Evolutionary conservation across 1,140 invertebrate species (phyloP), one percentile per base, ranked within the genome.

Genomic region (Tribolium madens): DNA sequence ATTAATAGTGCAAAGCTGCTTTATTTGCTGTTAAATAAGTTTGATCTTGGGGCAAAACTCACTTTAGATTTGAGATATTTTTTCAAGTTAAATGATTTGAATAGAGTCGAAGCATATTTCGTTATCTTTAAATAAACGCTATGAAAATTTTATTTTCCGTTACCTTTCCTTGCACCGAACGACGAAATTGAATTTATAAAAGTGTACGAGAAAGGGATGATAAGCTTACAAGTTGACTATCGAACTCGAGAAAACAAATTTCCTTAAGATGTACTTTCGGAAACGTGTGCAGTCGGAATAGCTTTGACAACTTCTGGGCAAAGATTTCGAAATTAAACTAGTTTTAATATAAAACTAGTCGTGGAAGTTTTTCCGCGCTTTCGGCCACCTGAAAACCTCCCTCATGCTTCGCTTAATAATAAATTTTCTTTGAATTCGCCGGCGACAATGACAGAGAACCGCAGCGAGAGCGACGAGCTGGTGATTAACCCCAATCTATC

Each of bases 401-500:
- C 26, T 21, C 9, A 48, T 78, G 15, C 21, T n/a, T 69, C 36
- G 53, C 73, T n/a, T 75, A 71, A 78, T 78, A 78, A 78, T 78
- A 60, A 75, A 78, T 78, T 75, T 50, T 57, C 68, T 73, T 72
- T 60, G 52, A 57, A 73, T 60, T 52, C 36, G 31, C 17, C 31
- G 75, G 14, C 36, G 74, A 76, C 74, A 70, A 47, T 76, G 74
- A 76, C 60, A 42, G 64, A 76, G 64, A 42, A 71, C 46, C 42
- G 36, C 42, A 26, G 60, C 42, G 13, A 13, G 9, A 36, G 42
- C 68, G 26, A 50, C 21, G 69, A 79, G 75, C 21, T 50, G 73
- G 48, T 73, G 77, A 78, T 78, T 75, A 79, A 79, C 77, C 75
- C 70, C 70, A 72, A 79, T 79, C 77, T 79, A 79, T 79, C 77